Conservation (phyloP, 1,140 invertebrate genomes). For the Proctacanthus coquilletti region DNA sequence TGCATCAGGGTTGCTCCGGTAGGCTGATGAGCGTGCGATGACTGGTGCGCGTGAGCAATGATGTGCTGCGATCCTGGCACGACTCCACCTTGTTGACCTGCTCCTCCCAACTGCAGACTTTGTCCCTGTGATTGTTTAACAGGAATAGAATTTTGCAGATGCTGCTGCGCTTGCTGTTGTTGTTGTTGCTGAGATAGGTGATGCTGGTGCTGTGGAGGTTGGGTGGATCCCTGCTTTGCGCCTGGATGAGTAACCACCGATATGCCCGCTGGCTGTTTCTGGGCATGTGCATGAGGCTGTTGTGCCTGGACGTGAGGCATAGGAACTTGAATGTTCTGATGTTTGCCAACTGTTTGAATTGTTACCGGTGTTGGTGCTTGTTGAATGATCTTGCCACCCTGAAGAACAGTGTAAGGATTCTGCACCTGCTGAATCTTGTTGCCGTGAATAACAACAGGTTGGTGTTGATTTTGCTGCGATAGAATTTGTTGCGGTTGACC, state of each 20-base stretch:
- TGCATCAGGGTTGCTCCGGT: slow-evolving; percentile 5
- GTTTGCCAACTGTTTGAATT: background rate
- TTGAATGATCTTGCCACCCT: slow-evolving; percentile 4
- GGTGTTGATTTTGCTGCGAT: slow-evolving; percentile 10
- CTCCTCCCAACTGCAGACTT: too few species aligned
- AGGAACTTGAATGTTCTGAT: background rate
- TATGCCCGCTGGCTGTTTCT: background rate
- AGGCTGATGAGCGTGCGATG: slow-evolving; percentile 17
- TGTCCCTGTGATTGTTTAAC: too few species aligned
- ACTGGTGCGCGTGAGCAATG: slow-evolving; percentile 18
- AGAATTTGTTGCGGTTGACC: slow-evolving; percentile 12
- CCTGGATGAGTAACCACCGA: background rate
- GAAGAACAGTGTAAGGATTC: background rate
- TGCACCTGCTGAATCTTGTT: slow-evolving; percentile 8
- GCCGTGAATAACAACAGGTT: slow-evolving; percentile 3
- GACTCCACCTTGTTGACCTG: background rate
- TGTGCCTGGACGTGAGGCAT: background rate
- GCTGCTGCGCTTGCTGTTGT: slow-evolving; percentile 6
- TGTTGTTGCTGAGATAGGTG: slow-evolving; percentile 4
- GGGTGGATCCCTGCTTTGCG: slow-evolving; percentile 1
- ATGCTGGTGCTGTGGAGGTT: slow-evolving; percentile 2
- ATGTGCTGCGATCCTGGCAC: slow-evolving; percentile 11
- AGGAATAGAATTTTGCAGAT: too few species aligned
- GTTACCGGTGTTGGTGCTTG: slow-evolving; percentile 8
- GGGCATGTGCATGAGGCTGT: slow-evolving; percentile 3